Evolutionary conservation across 2,113 vertebrate species (phyloP).

Genomic region (Semnopithecus entellus): DNA sequence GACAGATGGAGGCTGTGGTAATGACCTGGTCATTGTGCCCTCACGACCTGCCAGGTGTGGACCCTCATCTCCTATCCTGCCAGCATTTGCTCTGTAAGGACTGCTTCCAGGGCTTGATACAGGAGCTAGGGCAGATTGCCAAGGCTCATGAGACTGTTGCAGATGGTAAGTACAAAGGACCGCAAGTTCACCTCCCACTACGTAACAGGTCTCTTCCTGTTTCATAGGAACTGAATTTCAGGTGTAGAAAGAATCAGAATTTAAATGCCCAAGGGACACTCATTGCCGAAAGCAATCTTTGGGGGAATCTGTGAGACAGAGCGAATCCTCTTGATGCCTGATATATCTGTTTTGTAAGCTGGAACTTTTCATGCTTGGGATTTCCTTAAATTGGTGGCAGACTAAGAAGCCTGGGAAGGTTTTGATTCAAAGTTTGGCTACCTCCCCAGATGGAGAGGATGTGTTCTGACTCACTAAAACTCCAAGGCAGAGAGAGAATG

Average conservation of each 20-base stretch:
- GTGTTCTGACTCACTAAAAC: neutral
- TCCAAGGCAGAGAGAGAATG: neutral
- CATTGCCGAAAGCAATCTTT: conserved; percentile 47
- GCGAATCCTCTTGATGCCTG: conserved; percentile 49
- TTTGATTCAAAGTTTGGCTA: conserved; percentile 27
- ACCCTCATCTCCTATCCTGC: conserved; percentile 87
- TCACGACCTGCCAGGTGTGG: conserved; percentile 82
- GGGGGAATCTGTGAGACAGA: conserved; percentile 63
- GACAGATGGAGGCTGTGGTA: conserved; percentile 54
- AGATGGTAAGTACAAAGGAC: conserved; percentile 46
- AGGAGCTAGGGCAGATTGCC: neutral
- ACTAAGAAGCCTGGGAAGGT: conserved; percentile 23
- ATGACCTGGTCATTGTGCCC: conserved; percentile 88
- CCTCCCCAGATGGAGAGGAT: neutral
- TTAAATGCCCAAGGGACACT: conserved; percentile 49
- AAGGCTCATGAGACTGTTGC: neutral
- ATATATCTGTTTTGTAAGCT: conserved; percentile 56
- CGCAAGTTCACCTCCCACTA: neutral
- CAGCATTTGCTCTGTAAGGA: conserved; percentile 79
- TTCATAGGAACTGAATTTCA: conserved; percentile 43
- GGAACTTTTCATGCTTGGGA: conserved; percentile 36
- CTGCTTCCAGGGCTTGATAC: conserved; percentile 59
- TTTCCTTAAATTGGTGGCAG: conserved; percentile 62
- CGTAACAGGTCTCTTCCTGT: neutral
- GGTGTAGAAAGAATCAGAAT: conserved; percentile 53